Conservation (phyloP, 2,797 vertebrate species). For the Babyrousa celebensis region DNA sequence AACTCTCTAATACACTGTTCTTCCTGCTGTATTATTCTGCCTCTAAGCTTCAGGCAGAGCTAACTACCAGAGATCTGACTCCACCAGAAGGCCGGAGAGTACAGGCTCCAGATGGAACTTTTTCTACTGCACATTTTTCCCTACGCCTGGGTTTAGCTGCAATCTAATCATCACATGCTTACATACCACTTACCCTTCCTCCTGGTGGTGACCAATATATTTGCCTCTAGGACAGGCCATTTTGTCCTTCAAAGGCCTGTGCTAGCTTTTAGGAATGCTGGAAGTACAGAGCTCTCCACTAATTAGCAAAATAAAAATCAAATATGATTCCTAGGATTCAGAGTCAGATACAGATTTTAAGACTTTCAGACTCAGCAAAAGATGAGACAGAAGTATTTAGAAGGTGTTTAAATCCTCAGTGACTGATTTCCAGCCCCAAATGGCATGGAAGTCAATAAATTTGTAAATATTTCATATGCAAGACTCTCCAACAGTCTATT, state of each 20-base stretch:
- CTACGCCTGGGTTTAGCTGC: not conserved
- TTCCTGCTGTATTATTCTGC: not conserved
- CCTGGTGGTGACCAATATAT: not conserved
- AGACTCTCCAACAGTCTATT: constrained; percentile 12
- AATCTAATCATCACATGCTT: not conserved
- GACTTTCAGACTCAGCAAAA: constrained; percentile 25
- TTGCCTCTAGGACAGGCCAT: not conserved
- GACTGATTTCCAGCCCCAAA: constrained; percentile 55
- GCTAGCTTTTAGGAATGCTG: not conserved
- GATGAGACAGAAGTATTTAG: constrained; percentile 29
- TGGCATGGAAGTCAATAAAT: constrained; percentile 15
- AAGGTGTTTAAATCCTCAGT: constrained; percentile 26
- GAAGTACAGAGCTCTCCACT: not conserved
- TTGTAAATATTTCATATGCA: constrained; percentile 24
- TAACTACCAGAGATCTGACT: not conserved
- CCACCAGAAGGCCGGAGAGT: not conserved
- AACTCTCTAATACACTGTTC: not conserved
- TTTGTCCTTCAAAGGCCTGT: not conserved
- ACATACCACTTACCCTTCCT: not conserved
- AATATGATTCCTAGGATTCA: not conserved
- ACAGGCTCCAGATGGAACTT: not conserved
- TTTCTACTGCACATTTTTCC: not conserved
- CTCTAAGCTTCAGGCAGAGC: not conserved
- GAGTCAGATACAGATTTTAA: constrained; percentile 35
- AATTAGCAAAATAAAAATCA: constrained; percentile 55